phyloP scores from a whole-genome alignment of 2,888 invertebrate genomes.

The Dendrolimus houi region DNA sequence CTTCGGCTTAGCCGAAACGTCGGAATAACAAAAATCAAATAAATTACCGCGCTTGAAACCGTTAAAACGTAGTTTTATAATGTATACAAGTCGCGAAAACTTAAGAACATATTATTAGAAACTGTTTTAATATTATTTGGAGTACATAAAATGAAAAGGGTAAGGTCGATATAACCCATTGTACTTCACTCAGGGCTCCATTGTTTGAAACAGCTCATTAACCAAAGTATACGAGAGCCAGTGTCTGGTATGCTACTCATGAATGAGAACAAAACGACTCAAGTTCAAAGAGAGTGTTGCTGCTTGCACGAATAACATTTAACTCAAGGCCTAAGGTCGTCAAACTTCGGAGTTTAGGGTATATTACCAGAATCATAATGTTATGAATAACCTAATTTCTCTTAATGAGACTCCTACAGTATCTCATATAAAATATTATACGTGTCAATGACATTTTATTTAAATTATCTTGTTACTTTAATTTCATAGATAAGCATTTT shows the following conservation, averaged over 20 bases:
- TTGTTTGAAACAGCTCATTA: slow-evolving; percentile 24
- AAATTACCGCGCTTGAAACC: too few species aligned
- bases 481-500: too few species aligned
- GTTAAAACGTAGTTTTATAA: too few species aligned
- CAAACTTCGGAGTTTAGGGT: not conserved
- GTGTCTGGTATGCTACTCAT: slow-evolving; percentile 14
- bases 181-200: not conserved
- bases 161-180: not conserved
- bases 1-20: too few species aligned
- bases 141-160: not conserved
- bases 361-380: not conserved
- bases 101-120: too few species aligned
- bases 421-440: not conserved
- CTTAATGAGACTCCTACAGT: not conserved
- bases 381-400: not conserved
- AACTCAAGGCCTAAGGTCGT: slow-evolving; percentile 20
- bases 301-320: slow-evolving; percentile 1
- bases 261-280: slow-evolving; percentile 20
- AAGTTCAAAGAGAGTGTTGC: slow-evolving; percentile 27
- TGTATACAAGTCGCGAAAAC: too few species aligned
- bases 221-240: slow-evolving; percentile 13
- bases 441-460: not conserved
- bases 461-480: not conserved
- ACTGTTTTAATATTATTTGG: not conserved
- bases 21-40: too few species aligned